Conservation (phyloP, 2,888 invertebrate species). For the Charanyca ferruginea region DNA sequence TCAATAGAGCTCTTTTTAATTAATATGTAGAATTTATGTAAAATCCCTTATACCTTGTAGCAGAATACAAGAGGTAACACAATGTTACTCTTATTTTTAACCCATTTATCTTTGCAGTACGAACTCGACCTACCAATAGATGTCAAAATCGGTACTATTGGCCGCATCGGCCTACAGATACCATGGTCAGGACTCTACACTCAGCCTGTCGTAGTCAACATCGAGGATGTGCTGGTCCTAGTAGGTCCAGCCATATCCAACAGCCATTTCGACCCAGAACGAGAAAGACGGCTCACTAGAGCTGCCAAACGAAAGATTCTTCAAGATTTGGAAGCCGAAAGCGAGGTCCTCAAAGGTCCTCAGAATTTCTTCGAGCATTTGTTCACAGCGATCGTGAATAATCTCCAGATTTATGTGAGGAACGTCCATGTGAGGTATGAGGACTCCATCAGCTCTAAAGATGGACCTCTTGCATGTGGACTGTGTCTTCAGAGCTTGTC, state of each 20-base stretch:
- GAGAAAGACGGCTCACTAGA: conserved; percentile 93
- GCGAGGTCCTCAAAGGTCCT: conserved; percentile 92
- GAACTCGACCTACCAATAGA: conserved; percentile 95
- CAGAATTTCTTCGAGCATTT: conserved; percentile 94
- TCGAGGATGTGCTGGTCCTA: conserved; percentile 95
- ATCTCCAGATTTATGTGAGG: conserved; percentile 94
- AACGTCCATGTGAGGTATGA: conserved; percentile 96
- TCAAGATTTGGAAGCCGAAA: conserved; percentile 92
- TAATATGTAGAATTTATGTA: too few species aligned
- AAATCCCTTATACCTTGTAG: neutral
- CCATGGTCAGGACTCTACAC: conserved; percentile 95
- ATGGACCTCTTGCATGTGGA: conserved; percentile 93
- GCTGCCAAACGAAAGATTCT: conserved; percentile 94
- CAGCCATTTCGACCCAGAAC: conserved; percentile 93
- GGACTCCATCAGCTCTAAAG: conserved; percentile 93
- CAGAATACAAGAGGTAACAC: too few species aligned
- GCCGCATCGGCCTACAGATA: conserved; percentile 94
- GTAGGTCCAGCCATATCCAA: conserved; percentile 94
- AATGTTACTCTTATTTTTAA: neutral
- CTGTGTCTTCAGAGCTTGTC: conserved; percentile 94
- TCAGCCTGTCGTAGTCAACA: conserved; percentile 93
- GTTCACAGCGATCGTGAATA: conserved; percentile 94
- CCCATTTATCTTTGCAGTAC: conserved; percentile 90
- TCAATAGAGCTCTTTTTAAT: neutral
- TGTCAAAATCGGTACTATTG: conserved; percentile 95